Conservation (phyloP, 2,888 invertebrate species). For the Yponomeuta sedellus region DNA sequence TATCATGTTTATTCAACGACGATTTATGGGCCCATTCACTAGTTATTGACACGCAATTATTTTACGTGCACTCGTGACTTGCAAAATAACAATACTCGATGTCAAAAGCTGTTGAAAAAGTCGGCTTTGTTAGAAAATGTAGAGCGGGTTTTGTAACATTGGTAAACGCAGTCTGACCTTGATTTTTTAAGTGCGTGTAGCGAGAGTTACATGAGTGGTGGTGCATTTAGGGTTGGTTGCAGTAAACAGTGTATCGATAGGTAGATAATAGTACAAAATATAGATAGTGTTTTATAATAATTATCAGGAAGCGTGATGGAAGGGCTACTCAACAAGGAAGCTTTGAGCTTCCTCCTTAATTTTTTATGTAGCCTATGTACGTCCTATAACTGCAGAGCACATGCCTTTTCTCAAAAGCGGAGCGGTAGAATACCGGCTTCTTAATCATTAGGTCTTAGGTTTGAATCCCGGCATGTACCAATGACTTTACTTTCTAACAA, state of each 20-base stretch:
- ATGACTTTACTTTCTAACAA: no score
- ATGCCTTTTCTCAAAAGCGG: no score
- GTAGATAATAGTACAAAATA: neutral
- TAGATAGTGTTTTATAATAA: no score
- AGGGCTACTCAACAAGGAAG: no score
- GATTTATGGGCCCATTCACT: neutral
- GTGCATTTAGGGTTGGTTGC: neutral
- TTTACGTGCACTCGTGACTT: neutral
- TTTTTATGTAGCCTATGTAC: no score
- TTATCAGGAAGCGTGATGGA: no score
- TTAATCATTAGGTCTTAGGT: no score
- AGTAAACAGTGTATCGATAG: neutral
- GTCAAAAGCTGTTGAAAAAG: conserved; percentile 11
- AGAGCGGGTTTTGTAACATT: neutral
- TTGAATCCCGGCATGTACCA: no score
- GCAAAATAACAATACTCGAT: neutral
- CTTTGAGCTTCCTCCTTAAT: no score
- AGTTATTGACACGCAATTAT: conserved; percentile 3
- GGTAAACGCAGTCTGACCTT: neutral
- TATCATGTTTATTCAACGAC: conserved; percentile 6
- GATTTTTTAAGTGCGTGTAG: conserved; percentile 1
- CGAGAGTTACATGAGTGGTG: neutral
- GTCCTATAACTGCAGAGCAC: no score
- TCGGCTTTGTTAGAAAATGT: neutral
- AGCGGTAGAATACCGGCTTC: no score